phyloP scores from a whole-genome alignment of 2,797 vertebrate genomes.

The Rhabdophis nuchalis region DNA sequence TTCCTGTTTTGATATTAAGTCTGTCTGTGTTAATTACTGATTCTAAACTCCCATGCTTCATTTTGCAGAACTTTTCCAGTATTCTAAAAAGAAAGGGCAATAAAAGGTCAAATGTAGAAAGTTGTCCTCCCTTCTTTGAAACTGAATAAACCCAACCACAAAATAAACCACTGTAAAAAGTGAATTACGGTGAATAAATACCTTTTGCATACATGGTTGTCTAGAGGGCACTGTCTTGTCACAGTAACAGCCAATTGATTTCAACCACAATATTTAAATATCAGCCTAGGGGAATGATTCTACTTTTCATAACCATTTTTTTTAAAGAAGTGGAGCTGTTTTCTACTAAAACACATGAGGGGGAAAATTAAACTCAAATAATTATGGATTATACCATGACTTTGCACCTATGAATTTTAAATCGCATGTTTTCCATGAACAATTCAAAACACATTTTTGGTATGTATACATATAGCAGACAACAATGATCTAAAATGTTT shows the following conservation, averaged over 20 bases:
- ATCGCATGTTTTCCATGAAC: neutral
- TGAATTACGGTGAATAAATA: constrained; percentile 47
- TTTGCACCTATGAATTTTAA: neutral
- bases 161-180: constrained; percentile 59
- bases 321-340: constrained; percentile 19
- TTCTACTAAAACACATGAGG: neutral
- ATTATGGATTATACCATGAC: neutral
- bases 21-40: constrained; percentile 4
- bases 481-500: constrained; percentile 30
- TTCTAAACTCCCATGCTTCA: constrained; percentile 22
- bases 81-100: constrained; percentile 35
- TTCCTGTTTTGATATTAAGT: constrained; percentile 17
- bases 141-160: constrained; percentile 48
- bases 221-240: constrained; percentile 32
- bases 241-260: constrained; percentile 19
- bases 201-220: constrained; percentile 45
- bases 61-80: constrained; percentile 19
- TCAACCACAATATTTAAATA: constrained; percentile 42
- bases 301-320: constrained; percentile 25
- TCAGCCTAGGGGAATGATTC: neutral
- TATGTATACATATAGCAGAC: neutral
- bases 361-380: neutral
- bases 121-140: constrained; percentile 41
- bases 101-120: constrained; percentile 41
- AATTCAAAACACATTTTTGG: neutral